Percentiles rank a stretch among this genome's conserved stretches.
Evolutionary conservation across 1,140 invertebrate species (phyloP).

Genomic region (Drosophila bocki): DNA sequence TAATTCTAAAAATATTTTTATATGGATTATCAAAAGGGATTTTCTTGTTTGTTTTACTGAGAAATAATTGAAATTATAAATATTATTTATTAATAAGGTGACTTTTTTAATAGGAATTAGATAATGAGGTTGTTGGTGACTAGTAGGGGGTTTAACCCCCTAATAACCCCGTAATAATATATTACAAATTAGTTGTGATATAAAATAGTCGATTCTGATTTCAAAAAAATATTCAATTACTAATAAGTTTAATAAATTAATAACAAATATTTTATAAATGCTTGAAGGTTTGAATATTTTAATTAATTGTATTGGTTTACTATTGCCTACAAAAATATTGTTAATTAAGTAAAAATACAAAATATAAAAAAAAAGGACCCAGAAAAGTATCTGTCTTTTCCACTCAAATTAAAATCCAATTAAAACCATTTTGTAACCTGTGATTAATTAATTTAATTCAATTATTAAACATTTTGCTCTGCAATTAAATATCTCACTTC

Average conservation of each 20-base stretch:
- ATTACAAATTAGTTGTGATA: background rate
- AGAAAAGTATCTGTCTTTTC: background rate
- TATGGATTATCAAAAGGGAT: background rate
- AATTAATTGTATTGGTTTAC: too few species aligned
- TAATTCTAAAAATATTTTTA: background rate
- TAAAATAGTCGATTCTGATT: too few species aligned
- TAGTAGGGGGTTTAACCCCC: background rate
- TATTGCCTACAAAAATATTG: too few species aligned
- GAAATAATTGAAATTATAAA: background rate
- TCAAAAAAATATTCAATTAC: background rate
- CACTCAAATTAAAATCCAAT: background rate
- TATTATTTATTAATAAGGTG: too few species aligned
- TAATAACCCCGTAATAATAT: too few species aligned
- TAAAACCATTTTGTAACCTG: background rate
- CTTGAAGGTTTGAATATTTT: too few species aligned
- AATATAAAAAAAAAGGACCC: too few species aligned
- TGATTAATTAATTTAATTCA: background rate
- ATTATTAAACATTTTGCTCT: conserved; percentile 5
- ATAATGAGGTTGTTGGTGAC: background rate
- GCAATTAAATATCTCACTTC: background rate
- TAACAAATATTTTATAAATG: background rate
- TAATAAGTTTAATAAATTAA: background rate
- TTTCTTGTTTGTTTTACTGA: background rate
- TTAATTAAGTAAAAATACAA: too few species aligned
- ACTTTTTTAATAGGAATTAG: background rate